Conservation (phyloP, 2,888 invertebrate genomes). For the Ecliptopera silaceata region DNA sequence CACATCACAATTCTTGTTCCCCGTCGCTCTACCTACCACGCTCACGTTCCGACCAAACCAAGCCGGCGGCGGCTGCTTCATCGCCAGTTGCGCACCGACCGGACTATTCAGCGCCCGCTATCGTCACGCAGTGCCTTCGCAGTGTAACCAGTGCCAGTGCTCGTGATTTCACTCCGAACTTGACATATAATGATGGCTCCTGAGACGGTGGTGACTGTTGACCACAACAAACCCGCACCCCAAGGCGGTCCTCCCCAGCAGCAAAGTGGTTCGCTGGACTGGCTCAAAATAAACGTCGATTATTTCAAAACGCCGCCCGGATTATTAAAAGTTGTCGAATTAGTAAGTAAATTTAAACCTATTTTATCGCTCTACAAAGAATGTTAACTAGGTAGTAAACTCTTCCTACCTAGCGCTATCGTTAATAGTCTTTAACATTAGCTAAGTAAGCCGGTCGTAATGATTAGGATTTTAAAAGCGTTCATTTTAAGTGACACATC, state of each 20-base stretch:
- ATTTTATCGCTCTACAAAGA: not conserved
- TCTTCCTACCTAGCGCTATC: not conserved
- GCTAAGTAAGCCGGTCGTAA: not conserved
- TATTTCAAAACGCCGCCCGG: conserved; percentile 93
- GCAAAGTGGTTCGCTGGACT: conserved; percentile 83
- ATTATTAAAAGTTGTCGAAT: conserved; percentile 89
- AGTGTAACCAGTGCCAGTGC: conserved; percentile 71
- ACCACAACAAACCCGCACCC: conserved; percentile 83
- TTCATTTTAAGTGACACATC: no score
- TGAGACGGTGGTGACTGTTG: conserved; percentile 92
- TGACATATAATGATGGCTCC: conserved; percentile 87
- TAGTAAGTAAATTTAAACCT: conserved; percentile 84
- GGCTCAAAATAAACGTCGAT: conserved; percentile 89
- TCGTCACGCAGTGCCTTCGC: conserved; percentile 62
- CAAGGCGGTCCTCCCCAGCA: conserved; percentile 68
- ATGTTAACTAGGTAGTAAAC: not conserved
- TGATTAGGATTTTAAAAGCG: not conserved
- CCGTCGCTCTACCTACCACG: conserved; percentile 35
- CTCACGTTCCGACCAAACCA: conserved; percentile 25
- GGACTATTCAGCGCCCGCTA: conserved; percentile 65
- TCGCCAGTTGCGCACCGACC: conserved; percentile 68
- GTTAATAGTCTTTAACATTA: conserved; percentile 9
- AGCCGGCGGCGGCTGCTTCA: conserved; percentile 4
- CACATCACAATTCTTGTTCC: conserved; percentile 53
- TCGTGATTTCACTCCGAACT: conserved; percentile 50